phyloP scores from a whole-genome alignment of 2,113 vertebrate genomes.

The Tamias sibiricus region DNA sequence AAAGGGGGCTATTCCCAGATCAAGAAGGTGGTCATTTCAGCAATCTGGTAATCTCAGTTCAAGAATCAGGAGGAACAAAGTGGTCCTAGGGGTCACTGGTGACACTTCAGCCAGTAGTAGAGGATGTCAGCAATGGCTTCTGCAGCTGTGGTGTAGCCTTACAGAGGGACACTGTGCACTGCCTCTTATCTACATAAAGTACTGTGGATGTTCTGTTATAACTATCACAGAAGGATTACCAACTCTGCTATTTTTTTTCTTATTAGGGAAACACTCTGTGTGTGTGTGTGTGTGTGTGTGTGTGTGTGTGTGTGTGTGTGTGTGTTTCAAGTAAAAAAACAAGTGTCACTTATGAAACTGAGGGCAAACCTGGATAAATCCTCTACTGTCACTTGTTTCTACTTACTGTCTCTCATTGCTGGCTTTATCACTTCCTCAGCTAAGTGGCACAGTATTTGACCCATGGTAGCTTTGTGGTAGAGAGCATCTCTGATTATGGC shows the following conservation, averaged over 20 bases:
- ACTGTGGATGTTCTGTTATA: not conserved
- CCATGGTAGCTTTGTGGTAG: rapidly evolving
- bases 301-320: not conserved
- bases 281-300: too few species aligned
- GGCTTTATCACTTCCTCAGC: not conserved
- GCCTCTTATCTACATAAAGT: not conserved
- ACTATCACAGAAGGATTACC: not conserved
- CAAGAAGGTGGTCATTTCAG: not conserved
- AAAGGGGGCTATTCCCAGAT: not conserved
- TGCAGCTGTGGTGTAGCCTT: not conserved
- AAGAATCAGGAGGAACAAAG: not conserved
- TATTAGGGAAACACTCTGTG: not conserved
- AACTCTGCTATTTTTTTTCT: not conserved
- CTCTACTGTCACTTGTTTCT: not conserved
- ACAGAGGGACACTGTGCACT: not conserved
- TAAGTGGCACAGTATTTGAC: not conserved
- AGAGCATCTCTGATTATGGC: not conserved
- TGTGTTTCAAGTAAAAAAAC: not conserved
- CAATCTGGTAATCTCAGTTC: not conserved
- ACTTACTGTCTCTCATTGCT: too few species aligned
- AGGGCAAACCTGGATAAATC: not conserved
- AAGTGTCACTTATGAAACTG: not conserved
- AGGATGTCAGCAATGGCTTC: not conserved
- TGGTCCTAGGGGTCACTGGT: not conserved
- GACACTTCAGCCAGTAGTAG: not conserved